Percentiles rank a stretch among this genome's conserved stretches.
Evolutionary conservation across 2,888 invertebrate species (phyloP).

Genomic region (Limnephilus rhombicus): DNA sequence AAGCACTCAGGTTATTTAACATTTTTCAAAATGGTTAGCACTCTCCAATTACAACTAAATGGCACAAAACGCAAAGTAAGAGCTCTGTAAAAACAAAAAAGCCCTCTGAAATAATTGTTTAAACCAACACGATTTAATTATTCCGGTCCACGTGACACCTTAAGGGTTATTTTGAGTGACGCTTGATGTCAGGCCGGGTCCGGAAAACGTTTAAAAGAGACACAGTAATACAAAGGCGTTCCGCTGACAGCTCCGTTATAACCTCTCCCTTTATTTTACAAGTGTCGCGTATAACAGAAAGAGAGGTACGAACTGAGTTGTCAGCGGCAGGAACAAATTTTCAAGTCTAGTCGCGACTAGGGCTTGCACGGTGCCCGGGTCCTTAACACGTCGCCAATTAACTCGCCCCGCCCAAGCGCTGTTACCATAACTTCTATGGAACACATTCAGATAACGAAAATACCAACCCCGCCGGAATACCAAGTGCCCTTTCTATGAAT

Average conservation of each 20-base stretch:
- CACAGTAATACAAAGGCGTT: neutral
- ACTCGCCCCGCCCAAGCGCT: constrained; percentile 39
- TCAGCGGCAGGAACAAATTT: neutral
- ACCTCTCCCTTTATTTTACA: neutral
- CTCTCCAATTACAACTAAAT: neutral
- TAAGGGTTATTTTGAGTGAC: constrained; percentile 31
- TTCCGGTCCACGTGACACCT: constrained; percentile 21
- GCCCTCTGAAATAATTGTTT: neutral
- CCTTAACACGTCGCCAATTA: constrained; percentile 51
- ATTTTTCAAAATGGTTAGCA: neutral
- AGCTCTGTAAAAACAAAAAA: neutral
- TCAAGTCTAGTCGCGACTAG: neutral
- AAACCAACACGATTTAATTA: constrained; percentile 34
- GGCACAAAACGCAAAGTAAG: neutral
- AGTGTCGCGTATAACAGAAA: neutral
- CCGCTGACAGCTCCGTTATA: neutral
- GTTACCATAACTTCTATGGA: constrained; percentile 46
- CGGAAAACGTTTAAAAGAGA: constrained; percentile 43
- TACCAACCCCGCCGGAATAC: neutral
- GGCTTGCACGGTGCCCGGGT: neutral
- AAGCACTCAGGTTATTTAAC: neutral
- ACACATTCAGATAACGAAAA: constrained; percentile 42
- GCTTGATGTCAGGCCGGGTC: constrained; percentile 26
- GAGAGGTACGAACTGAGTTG: neutral
- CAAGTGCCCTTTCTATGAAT: constrained; percentile 13